Evolutionary conservation across 2,797 vertebrate genomes (phyloP).

Genomic region (Tenualosa ilisha): DNA sequence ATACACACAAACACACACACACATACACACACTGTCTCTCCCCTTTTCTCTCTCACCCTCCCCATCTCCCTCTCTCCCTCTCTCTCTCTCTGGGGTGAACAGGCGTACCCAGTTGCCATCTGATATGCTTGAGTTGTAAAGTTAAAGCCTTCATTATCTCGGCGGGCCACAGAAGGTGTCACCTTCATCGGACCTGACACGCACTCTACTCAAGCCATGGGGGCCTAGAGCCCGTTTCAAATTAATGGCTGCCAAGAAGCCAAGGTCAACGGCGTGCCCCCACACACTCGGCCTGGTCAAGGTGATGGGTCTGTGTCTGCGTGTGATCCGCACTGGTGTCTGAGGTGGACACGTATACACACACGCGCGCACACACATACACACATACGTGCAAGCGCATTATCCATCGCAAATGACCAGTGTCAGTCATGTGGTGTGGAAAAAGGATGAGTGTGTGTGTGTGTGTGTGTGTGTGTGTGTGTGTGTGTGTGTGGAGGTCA

Average conservation of each 20-base stretch:
- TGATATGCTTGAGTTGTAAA: conserved; percentile 76
- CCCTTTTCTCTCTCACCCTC: not conserved
- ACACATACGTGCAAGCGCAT: conserved; percentile 21
- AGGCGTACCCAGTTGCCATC: conserved; percentile 64
- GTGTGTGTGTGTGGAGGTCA: not conserved
- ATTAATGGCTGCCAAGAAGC: conserved; percentile 84
- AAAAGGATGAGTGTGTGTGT: not conserved
- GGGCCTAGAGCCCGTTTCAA: conserved; percentile 85
- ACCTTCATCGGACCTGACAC: conserved; percentile 91
- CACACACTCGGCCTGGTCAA: conserved; percentile 83
- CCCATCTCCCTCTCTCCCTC: not conserved
- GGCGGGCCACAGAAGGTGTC: conserved; percentile 86
- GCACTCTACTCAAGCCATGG: conserved; percentile 85
- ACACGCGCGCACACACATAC: conserved; percentile 22
- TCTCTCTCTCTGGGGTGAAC: conserved; percentile 49
- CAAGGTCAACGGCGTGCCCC: conserved; percentile 84
- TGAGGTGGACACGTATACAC: not conserved
- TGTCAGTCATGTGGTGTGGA: conserved; percentile 53
- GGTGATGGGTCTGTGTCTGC: conserved; percentile 55
- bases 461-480: not conserved
- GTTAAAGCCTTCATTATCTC: conserved; percentile 84
- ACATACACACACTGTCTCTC: not conserved
- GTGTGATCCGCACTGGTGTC: not conserved
- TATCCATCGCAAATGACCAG: conserved; percentile 58
- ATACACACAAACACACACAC: no score